These are phyloP conservation scores for Reinhardtius hippoglossoides DNA, from an alignment of 2,113 vertebrate genomes.

Conservation along the genomic window DNA sequence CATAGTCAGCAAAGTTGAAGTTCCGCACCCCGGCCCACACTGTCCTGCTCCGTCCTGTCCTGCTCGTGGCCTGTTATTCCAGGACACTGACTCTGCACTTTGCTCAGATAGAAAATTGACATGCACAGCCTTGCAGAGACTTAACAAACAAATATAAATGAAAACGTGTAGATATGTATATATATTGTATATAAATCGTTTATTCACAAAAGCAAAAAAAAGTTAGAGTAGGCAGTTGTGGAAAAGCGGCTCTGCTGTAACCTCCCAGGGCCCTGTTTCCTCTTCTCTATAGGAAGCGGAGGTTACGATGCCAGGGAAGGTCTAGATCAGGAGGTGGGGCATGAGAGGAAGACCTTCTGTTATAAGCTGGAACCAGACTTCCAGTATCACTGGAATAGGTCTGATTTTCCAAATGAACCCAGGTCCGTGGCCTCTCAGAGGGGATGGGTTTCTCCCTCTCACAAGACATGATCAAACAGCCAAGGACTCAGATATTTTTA, in stretches of 20 bases:
- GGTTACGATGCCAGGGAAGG: conserved; percentile 42
- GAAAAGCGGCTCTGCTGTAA: conserved; percentile 36
- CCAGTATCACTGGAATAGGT: conserved; percentile 17
- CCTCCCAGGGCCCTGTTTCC: conserved; percentile 43
- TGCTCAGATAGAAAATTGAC: conserved; percentile 30
- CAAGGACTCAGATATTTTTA: background rate
- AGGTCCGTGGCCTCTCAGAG: background rate
- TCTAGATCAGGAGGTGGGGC: conserved; percentile 41
- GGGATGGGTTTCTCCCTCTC: conserved; percentile 21
- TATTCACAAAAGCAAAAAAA: background rate
- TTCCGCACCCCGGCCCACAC: conserved; percentile 55
- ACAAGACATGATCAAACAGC: background rate
- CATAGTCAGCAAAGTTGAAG: conserved; percentile 73
- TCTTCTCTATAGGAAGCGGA: conserved; percentile 52
- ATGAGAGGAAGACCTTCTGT: conserved; percentile 31
- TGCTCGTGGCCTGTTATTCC: conserved; percentile 58
- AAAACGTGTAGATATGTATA: background rate
- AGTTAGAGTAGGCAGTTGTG: conserved; percentile 27
- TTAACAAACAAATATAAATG: background rate
- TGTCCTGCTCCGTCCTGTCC: conserved; percentile 52
- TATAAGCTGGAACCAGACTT: conserved; percentile 31
- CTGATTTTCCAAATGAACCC: conserved; percentile 5
- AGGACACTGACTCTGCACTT: conserved; percentile 76
- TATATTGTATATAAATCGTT: background rate
- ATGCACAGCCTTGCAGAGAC: conserved; percentile 1